Percentiles rank a stretch among this genome's conserved stretches.
These are phyloP conservation scores for Aphrocallistes beatrix DNA, from an alignment of 37 sponge, comb jelly and placozoan genomes.

Conservation along the genomic window DNA sequence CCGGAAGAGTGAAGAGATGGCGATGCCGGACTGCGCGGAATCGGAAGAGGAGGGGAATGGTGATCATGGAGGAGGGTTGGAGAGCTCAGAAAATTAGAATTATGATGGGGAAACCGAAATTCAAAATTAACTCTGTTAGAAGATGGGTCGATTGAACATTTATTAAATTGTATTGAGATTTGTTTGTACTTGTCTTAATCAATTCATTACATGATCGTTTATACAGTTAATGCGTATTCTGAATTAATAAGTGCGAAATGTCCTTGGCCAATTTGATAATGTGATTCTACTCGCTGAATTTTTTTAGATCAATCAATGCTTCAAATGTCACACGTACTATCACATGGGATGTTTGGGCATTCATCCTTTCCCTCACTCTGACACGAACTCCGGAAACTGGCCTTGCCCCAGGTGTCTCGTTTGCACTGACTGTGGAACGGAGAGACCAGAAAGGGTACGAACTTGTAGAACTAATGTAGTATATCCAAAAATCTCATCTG, in stretches of 20 bases:
- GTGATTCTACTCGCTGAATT: no score
- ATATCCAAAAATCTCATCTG: background rate
- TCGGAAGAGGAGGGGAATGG: background rate
- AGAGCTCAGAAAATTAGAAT: background rate
- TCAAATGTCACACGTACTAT: background rate
- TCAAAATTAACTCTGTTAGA: background rate
- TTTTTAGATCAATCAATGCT: background rate
- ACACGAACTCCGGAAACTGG: background rate
- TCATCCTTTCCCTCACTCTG: background rate
- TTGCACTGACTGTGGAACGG: background rate
- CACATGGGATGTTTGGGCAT: slow-evolving; percentile 3
- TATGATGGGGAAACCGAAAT: background rate
- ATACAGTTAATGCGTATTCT: no score
- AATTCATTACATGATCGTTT: no score
- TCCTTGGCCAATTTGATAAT: no score
- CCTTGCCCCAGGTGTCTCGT: background rate
- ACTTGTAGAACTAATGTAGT: background rate
- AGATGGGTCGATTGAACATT: background rate
- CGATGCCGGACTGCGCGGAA: background rate
- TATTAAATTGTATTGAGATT: no score
- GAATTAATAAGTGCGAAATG: no score
- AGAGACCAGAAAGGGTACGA: background rate
- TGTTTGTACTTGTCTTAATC: no score
- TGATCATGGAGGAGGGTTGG: background rate
- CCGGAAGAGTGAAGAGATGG: background rate